These are phyloP conservation scores for Drosophila nasuta DNA, from an alignment of 1,140 invertebrate genomes.

Conservation along the genomic window DNA sequence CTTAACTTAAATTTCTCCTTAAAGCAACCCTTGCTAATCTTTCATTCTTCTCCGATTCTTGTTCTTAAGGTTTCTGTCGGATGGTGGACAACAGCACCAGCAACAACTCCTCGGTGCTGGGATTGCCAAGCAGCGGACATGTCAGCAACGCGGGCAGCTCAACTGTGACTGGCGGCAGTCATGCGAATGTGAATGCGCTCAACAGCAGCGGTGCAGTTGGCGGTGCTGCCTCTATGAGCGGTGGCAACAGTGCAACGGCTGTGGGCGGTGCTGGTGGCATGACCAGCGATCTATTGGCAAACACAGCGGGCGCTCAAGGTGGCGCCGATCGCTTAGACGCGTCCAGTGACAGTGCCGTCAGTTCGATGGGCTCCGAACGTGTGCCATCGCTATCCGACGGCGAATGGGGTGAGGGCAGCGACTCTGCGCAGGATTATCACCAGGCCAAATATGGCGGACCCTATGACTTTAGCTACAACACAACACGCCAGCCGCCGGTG, in stretches of 20 bases:
- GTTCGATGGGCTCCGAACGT: constrained; percentile 95
- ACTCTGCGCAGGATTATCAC: constrained; percentile 90
- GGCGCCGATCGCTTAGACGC: constrained; percentile 90
- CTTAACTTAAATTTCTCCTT: too few relatives aligned
- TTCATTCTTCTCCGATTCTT: too few relatives aligned
- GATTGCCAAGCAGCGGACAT: constrained; percentile 74
- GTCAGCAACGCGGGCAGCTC: constrained; percentile 63
- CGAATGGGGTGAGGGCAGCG: constrained; percentile 95
- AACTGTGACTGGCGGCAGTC: constrained; percentile 48
- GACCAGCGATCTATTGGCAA: constrained; percentile 74
- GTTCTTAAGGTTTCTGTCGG: constrained; percentile 90
- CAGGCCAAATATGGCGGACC: constrained; percentile 89
- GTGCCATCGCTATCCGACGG: constrained; percentile 94
- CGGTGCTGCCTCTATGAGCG: constrained; percentile 77
- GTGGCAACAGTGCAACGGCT: constrained; percentile 61
- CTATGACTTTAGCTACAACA: constrained; percentile 90
- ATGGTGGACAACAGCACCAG: constrained; percentile 90
- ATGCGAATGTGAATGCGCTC: constrained; percentile 51
- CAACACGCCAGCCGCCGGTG: constrained; percentile 87
- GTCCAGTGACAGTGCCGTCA: constrained; percentile 94
- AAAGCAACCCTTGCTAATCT: too few relatives aligned
- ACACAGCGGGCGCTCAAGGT: constrained; percentile 57
- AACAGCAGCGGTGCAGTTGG: constrained; percentile 19
- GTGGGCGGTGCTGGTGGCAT: constrained; percentile 69
- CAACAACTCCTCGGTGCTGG: constrained; percentile 83